Evolutionary conservation across 2,888 invertebrate species (phyloP).

Genomic region (Drosophila longiperda): DNA sequence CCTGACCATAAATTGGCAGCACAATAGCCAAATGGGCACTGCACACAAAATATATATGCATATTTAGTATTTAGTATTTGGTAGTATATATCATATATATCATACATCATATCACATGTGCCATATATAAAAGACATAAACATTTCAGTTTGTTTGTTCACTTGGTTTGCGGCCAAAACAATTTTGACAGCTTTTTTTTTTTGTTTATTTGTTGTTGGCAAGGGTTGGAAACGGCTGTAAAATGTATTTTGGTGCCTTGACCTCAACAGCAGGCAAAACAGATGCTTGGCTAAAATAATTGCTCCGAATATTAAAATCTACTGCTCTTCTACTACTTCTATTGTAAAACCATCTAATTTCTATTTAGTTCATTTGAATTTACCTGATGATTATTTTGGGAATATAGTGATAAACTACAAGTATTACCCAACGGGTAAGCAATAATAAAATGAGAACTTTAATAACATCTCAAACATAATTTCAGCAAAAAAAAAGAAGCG

Average conservation of each 20-base stretch:
- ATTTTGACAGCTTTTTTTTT: slow-evolving; percentile 14
- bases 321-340: neutral
- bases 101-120: slow-evolving; percentile 22
- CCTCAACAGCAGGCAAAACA: neutral
- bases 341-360: neutral
- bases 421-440: neutral
- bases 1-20: slow-evolving; percentile 61
- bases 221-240: neutral
- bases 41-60: slow-evolving; percentile 23
- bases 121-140: slow-evolving; percentile 18
- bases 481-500: too few relatives aligned
- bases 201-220: slow-evolving; percentile 32
- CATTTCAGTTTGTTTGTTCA: slow-evolving; percentile 1
- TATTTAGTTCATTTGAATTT: neutral
- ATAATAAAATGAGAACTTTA: too few relatives aligned
- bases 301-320: neutral
- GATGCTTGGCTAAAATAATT: neutral
- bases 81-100: slow-evolving; percentile 28
- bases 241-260: slow-evolving; percentile 8
- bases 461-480: too few relatives aligned
- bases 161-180: slow-evolving; percentile 32
- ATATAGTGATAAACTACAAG: neutral
- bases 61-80: slow-evolving; percentile 15
- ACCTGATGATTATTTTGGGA: neutral
- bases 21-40: slow-evolving; percentile 59